Evolutionary conservation across 2,113 vertebrate species (phyloP).

Genomic region (Varanus salvator): DNA sequence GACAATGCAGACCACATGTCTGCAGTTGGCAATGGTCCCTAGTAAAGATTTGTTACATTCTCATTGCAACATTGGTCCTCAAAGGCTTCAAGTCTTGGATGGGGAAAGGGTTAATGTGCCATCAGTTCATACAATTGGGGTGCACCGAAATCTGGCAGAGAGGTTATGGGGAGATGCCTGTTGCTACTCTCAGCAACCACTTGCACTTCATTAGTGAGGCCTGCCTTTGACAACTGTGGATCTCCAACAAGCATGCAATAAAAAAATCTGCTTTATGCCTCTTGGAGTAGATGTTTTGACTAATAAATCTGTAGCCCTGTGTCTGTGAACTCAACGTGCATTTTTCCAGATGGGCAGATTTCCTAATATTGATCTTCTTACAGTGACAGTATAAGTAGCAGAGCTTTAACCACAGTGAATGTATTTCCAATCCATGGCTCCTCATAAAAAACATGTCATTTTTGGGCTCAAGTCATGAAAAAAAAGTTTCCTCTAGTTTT

Average conservation of each 20-base stretch:
- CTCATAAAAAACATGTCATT: conserved; percentile 56
- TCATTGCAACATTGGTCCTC: conserved; percentile 8
- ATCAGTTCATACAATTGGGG: background rate
- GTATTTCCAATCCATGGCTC: conserved; percentile 60
- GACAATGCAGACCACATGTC: conserved; percentile 1
- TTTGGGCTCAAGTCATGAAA: conserved; percentile 54
- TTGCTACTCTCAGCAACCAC: background rate
- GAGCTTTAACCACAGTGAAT: conserved; percentile 42
- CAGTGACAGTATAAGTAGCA: conserved; percentile 49
- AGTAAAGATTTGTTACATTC: conserved; percentile 20
- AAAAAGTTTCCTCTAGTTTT: conserved; percentile 60
- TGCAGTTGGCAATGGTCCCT: background rate
- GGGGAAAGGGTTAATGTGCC: background rate
- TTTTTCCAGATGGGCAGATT: conserved; percentile 57
- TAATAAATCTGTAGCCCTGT: conserved; percentile 21
- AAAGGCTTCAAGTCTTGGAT: background rate
- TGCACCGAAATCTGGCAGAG: background rate
- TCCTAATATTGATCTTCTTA: conserved; percentile 54
- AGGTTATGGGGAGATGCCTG: background rate
- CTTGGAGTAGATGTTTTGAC: conserved; percentile 19
- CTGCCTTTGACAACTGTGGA: background rate
- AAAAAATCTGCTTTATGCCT: conserved; percentile 20
- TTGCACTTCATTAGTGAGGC: background rate
- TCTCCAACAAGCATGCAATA: background rate
- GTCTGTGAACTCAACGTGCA: conserved; percentile 21